Evolutionary conservation across 2,888 invertebrate genomes (phyloP), one percentile per base, ranked within the genome.

Genomic region (Trachelus troglodyta): DNA sequence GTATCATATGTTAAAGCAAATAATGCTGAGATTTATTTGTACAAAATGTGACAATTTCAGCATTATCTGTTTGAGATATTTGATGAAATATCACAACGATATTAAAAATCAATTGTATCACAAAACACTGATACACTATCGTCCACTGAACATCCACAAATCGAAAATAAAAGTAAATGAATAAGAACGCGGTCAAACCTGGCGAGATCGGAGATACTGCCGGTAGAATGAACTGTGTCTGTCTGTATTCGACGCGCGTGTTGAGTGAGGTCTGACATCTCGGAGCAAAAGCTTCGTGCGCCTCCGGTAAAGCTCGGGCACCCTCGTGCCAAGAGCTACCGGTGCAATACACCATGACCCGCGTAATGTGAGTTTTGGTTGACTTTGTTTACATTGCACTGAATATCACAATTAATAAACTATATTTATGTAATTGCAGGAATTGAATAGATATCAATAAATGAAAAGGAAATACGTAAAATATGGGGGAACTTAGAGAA

Each of bases 281-380:
- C 30, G 71, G 31, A 40, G 30, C 75, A 34, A 69, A 69, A 71
- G 75, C 78, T 78, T 78, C 78, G 78, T 75, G 73, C 40, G 73
- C 80, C 75, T 77, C 78, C 83, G 83, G 80, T 75, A 77, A 77
- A 69, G 74, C 76, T 83, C 83, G 83, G 77, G 74, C 73, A 56
- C 68, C n/a, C 34, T 79, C 81, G 83, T 37, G 37, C 56, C 75
- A 56, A 23, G 23, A 71, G 77, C 78, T 78, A 77, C 76, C 80
- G 75, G 77, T 80, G 77, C 75, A 77, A 77, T 76, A 81, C 80
- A 76, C 80, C 82, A 79, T 82, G 80, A 82, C 82, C 82, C 77
- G 74, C 82, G 76, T 75, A 78, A 78, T 79, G 76, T 79, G 76
- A 56, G 56, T 56, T 56, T 23, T 23, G 56, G 56, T 9, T 56